Base-by-base conservation (phyloP, 1,140 invertebrate genomes). In the Drosophila biarmipes region DNA sequence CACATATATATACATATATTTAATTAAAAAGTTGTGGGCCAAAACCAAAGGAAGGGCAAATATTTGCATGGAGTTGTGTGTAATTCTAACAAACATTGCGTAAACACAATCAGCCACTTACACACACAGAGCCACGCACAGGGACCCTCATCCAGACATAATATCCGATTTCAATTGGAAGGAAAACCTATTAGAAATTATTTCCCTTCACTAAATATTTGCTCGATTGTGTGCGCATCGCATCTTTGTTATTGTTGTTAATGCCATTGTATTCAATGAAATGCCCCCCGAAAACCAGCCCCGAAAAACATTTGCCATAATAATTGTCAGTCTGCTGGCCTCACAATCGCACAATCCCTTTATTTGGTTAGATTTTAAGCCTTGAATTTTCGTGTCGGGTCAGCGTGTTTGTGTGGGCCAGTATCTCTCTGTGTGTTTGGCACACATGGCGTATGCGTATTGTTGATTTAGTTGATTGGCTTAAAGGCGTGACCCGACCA, bases 101-200 rank as follows among this genome's bases (percentile, higher is more conserved):
- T 53, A 79, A 27, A 59, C 51, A 62, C 56, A 73, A 59, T 69
- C 77, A 75, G 11, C 35, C 46, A 46, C 57, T 51, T 19, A 54
- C 31, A 38, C 59, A 40, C 15, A 42, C 29, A 52, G n/a, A n/a
- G n/a, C n/a, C 7, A 42, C 40, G 54, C 15, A 58, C 40, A 42
- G 49, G 38, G 38, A 56, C 51, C 43, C 29, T 48, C 19, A 27
- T 54, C 55, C 69, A 58, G 58, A 78, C 54, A 77, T 77, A 78
- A 80, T 86, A 81, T 86, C 73, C 78, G 62, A 68, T 86, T 85
- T 71, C 78, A 87, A 78, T 87, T 78, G 78, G 73, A 63, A 64
- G 73, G 67, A 86, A 82, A 86, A 81, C 81, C 80, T 87, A 86
- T 86, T 86, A 86, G 82, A 86, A 86, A 86, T 86, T 86, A 87